Evolutionary conservation across 2,888 invertebrate genomes (phyloP), one percentile per base, ranked within the genome.

Genomic region (Oligia fasciuncula): DNA sequence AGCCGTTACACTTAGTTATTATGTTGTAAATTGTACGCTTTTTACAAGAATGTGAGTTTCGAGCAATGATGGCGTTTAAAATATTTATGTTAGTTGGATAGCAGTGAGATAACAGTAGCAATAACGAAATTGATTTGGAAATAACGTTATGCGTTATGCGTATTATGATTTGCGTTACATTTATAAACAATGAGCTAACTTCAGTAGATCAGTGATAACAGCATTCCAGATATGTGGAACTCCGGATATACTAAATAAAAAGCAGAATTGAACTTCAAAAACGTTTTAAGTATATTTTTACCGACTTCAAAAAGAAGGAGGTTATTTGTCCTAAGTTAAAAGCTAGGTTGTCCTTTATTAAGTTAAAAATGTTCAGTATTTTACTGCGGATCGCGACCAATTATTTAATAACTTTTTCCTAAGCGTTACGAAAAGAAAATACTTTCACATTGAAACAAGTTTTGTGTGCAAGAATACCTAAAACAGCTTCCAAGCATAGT

Each of bases 1-100:
- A 89, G 89, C 87, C 43, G 83, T 82, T 88, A 81, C 83, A 69
- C 65, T 63, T 71, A 72, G 80, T 85, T 76, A 87, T 70, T 83
- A 81, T 83, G 80, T 84, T 80, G 73, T 84, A 79, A 83, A 90
- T 76, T 69, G 62, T 77, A 80, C 54, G 79, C 49, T 75, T 86
- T 84, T 84, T 79, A 75, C 65, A 35, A 67, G 66, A 74, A 69
- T 77, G 80, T 78, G 79, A 40, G 49, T 75, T 80, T 79, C 66
- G 71, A 69, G 74, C 77, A 68, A 74, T 80, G 78, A 88, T 72
- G 51, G 67, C 79, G 75, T 79, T 87, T 62, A 67, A 35, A 72
- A 66, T 75, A 77, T 84, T 86, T 72, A 76, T 79, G 68, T 76
- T 84, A 76, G 72, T 76, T 51, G 74, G 66, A 3, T 69, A 67